These are phyloP conservation scores for Tamias sibiricus DNA, from an alignment of 2,113 vertebrate genomes.

Conservation along the genomic window DNA sequence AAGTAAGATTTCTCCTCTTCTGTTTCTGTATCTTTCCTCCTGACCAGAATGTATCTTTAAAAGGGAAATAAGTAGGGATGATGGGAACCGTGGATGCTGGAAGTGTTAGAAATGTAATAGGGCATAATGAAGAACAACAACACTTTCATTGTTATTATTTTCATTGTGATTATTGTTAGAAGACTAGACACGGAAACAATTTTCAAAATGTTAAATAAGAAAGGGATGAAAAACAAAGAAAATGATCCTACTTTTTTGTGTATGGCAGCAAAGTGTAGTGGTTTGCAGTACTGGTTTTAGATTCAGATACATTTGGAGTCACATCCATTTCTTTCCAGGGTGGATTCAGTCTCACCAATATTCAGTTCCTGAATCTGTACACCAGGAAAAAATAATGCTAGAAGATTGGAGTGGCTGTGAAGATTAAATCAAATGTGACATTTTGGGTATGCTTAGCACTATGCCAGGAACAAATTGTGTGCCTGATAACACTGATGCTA, in stretches of 20 bases:
- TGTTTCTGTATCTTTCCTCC: not conserved
- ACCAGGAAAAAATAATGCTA: not conserved
- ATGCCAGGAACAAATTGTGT: not conserved
- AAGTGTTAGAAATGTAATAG: not conserved
- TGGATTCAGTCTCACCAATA: not conserved
- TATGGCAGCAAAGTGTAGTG: not conserved
- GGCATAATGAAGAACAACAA: not conserved
- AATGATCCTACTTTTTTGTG: not conserved
- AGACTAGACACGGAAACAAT: not conserved
- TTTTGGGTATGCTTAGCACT: not conserved
- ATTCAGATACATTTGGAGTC: not conserved
- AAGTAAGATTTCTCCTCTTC: not conserved
- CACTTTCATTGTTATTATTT: not conserved
- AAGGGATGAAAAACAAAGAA: not conserved
- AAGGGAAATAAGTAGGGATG: not conserved
- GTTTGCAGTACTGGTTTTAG: not conserved
- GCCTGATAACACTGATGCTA: no score
- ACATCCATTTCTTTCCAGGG: not conserved
- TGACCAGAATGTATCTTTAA: not conserved
- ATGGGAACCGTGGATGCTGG: not conserved
- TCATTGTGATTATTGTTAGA: not conserved
- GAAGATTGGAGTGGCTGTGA: not conserved
- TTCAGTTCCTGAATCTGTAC: not conserved
- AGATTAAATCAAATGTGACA: not conserved
- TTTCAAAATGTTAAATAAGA: constrained; percentile 11